These are phyloP conservation scores for Tragelaphus imberbis DNA, from an alignment of 2,113 vertebrate species.

Conservation along the genomic window DNA sequence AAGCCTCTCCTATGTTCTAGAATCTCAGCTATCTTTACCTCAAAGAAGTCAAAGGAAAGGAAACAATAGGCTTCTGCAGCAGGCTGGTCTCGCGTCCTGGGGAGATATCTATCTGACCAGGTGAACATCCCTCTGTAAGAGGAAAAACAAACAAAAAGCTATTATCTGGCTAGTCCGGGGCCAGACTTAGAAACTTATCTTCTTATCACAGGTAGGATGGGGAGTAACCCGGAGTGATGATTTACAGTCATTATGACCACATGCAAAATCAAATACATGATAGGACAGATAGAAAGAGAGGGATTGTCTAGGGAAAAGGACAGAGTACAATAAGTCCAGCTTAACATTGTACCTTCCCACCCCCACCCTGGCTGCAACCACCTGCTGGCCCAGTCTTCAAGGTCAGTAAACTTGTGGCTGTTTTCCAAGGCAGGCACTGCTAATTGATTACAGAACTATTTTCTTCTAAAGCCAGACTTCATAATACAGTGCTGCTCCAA, in stretches of 20 bases:
- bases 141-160: background rate
- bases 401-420: background rate
- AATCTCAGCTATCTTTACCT: background rate
- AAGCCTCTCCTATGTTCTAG: background rate
- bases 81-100: background rate
- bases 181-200: background rate
- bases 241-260: background rate
- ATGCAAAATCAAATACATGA: background rate
- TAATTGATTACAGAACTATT: background rate
- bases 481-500: background rate
- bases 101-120: background rate
- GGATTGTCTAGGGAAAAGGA: background rate
- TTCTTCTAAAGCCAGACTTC: slow-evolving; percentile 6
- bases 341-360: background rate
- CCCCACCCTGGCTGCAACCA: background rate
- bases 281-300: background rate
- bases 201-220: background rate
- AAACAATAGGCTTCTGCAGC: background rate
- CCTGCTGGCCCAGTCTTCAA: background rate
- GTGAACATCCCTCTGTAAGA: background rate
- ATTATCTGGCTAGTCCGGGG: background rate
- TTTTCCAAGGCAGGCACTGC: background rate
- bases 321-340: background rate
- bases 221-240: background rate
- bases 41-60: background rate